Base-by-base conservation (phyloP, 2,888 invertebrate genomes). In the Incurvaria masculella region DNA sequence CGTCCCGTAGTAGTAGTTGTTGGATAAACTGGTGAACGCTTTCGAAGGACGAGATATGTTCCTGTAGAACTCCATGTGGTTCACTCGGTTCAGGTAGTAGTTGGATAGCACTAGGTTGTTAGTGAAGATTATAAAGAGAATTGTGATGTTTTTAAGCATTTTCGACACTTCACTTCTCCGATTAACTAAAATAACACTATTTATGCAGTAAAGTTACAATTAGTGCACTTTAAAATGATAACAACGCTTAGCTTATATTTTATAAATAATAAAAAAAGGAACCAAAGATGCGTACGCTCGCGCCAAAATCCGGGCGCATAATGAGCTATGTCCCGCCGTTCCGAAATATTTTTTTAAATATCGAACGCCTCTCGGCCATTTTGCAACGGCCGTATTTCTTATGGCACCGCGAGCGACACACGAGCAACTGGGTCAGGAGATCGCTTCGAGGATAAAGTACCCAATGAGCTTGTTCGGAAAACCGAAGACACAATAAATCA, bases 11-110 rank as follows among this genome's bases (percentile, higher is more conserved):
- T 76, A 73, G 61, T 76, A 76, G 49, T 70, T 75, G 1, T 65
- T 57, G 0, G 76, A 76, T 51, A 75, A 72, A 64, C 74, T 76
- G 0, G 62, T 56, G 49, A 75, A 72, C 0, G 73, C 64, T 44
- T 78, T 78, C 0, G 72, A 69, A 0, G 76, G 75, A 0, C 76
- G 61, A n/a, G 75, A 73, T 18, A 65, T 59, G 21, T 78, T 75
- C 23, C 54, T 66, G 44, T 74, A 76, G 53, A 54, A 78, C 45
- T 72, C 72, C 55, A 71, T 65, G 43, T 78, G 76, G 44, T 74
- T 74, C 1, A 78, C 54, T 46, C 60, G 62, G 46, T 58, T 70
- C 2, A 65, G 38, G 49, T 62, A 75, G 49, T 62, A 65, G 19
- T 46, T 6, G 2, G 21, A 14, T 3, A 33, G 8, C 14, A 33